Evolutionary conservation across 2,797 vertebrate genomes (phyloP), one percentile per base, ranked within the genome.

Genomic region (Aythya fuligula): DNA sequence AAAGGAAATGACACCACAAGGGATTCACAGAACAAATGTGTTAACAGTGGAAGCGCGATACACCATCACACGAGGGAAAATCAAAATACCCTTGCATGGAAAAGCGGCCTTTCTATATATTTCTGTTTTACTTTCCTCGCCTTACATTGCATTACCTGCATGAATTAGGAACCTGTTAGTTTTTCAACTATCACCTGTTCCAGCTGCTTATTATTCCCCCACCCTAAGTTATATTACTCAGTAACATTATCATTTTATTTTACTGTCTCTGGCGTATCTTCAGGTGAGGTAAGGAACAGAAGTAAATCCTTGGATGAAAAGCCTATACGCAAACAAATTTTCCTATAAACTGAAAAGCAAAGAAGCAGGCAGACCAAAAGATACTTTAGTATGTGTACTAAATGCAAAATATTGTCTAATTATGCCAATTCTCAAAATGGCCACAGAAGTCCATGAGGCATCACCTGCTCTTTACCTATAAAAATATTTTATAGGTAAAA

Each of bases 21-120:
- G 85, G 73, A 94, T 79, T 94, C 87, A 74, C 57, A 93, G 65
- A 95, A 96, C 71, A 82, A 95, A 87, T 28, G 17, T 74, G 28
- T 75, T 75, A 89, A 81, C 57, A 90, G 27, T 64, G 15, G 14
- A 83, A 80, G 32, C 11, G 78, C 80, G 65, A 89, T 51, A 76
- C 30, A 60, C 6, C 62, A 17, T 87, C 70, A 60, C 53, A 18
- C 61, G 72, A 67, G 3, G 30, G 71, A 89, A 96, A 96, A 85
- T 38, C 64, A 67, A 83, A 95, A 87, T 12, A 66, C 69, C 45
- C 43, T 51, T 84, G n/a, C n/a, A 72, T 22, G 56, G 73, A 93
- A 57, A 96, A 83, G 15, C 34, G 11, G 30, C 47, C 70, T 91
- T 91, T 53, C 85, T 62, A 30, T 36, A 27, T 17, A 81, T 67